Conservation (phyloP, 2,113 vertebrate species). For the Catharus minimus region DNA sequence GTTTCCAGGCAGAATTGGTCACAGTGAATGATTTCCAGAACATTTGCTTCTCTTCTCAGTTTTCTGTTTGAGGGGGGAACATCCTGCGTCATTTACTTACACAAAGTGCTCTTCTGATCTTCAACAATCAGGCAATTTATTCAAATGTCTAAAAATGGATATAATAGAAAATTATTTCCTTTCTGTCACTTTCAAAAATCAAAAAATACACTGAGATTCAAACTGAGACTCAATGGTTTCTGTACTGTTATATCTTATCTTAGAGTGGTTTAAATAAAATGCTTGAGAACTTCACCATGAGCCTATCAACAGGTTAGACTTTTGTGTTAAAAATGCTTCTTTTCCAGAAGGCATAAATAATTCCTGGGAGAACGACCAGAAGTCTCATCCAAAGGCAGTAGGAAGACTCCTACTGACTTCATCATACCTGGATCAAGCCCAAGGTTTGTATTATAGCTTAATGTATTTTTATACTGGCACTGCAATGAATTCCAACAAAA, state of each 20-base stretch:
- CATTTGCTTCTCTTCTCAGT: background rate
- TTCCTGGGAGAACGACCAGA: background rate
- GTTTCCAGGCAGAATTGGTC: background rate
- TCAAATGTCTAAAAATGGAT: slow-evolving; percentile 15
- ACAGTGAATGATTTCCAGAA: background rate
- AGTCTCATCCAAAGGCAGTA: background rate
- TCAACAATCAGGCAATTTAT: slow-evolving; percentile 31
- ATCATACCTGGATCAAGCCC: slow-evolving; percentile 10
- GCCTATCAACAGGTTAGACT: background rate
- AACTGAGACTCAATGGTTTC: background rate
- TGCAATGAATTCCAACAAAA: background rate
- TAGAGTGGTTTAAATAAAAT: background rate
- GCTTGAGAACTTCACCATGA: background rate
- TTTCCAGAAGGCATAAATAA: slow-evolving; percentile 35
- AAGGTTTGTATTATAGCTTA: slow-evolving; percentile 15
- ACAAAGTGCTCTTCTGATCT: background rate
- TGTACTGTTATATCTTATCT: background rate
- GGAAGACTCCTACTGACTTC: slow-evolving; percentile 25
- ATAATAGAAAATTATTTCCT: slow-evolving; percentile 16
- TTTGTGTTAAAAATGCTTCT: background rate
- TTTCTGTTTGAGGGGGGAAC: background rate
- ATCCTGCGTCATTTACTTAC: background rate
- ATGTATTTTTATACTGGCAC: background rate
- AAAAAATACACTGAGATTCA: background rate
- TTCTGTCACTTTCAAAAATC: background rate